Percentiles rank a stretch among this genome's conserved stretches.
Conservation (phyloP, 2,888 invertebrate genomes). For the Blastobasis lacticolella region DNA sequence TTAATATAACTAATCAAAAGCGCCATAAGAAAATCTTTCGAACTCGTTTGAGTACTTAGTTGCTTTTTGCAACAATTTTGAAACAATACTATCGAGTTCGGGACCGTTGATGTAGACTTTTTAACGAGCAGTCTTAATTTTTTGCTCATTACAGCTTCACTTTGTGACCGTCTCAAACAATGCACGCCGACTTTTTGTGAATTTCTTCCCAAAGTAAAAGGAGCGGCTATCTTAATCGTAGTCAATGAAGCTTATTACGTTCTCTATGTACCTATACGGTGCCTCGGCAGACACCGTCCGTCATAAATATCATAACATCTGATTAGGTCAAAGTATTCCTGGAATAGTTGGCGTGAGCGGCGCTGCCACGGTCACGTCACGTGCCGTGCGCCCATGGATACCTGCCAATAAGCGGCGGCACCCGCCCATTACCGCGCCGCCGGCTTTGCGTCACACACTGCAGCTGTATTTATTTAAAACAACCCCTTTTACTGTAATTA, state of each 20-base stretch:
- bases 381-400: slow-evolving; percentile 50
- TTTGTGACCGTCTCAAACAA: slow-evolving; percentile 1
- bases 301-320: no score
- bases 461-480: slow-evolving; percentile 42
- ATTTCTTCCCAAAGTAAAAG: neutral
- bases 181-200: neutral
- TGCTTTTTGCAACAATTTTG: neutral
- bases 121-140: slow-evolving; percentile 1
- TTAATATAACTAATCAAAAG: no score
- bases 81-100: neutral
- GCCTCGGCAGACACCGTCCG: no score
- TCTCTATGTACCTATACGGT: no score
- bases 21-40: no score
- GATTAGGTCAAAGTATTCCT: no score
- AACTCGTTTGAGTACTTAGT: no score
- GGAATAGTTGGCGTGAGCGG: no score
- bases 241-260: no score
- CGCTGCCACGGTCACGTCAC: slow-evolving; percentile 38
- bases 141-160: slow-evolving; percentile 6
- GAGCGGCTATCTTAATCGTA: neutral
- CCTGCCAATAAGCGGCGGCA: slow-evolving; percentile 41
- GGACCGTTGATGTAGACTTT: neutral
- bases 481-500: slow-evolving; percentile 43
- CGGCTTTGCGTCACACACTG: slow-evolving; percentile 31
- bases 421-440: slow-evolving; percentile 36